Conservation (phyloP, 2,888 invertebrate species). For the Pterobdella sp. region DNA sequence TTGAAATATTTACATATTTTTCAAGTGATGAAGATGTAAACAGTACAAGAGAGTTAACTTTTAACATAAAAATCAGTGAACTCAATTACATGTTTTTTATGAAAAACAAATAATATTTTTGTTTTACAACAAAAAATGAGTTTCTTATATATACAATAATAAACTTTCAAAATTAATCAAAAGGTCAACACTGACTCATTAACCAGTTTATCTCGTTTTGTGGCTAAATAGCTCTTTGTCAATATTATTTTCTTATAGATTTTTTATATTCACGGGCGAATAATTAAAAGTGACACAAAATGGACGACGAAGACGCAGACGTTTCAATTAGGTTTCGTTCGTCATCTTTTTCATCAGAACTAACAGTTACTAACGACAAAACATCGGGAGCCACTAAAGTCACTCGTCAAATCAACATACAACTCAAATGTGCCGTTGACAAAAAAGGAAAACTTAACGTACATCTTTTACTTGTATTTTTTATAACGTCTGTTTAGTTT, state of each 20-base stretch:
- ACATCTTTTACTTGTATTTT: neutral
- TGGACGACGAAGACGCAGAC: constrained; percentile 23
- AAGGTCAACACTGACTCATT: constrained; percentile 13
- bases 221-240: constrained; percentile 6
- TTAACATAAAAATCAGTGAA: neutral
- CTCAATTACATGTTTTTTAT: no score
- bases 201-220: neutral
- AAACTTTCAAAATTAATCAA: constrained; percentile 1
- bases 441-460: constrained; percentile 9
- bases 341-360: constrained; percentile 34
- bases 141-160: neutral
- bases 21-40: neutral
- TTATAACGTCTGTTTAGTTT: neutral
- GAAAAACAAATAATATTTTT: no score
- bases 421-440: constrained; percentile 15
- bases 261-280: neutral
- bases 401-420: neutral
- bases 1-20: neutral
- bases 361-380: constrained; percentile 24
- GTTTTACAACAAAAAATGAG: neutral
- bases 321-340: constrained; percentile 30
- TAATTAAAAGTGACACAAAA: constrained; percentile 17
- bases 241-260: neutral
- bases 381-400: constrained; percentile 8
- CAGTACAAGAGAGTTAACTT: neutral